phyloP scores from a whole-genome alignment of 2,113 vertebrate species.

The Pluvialis apricaria region DNA sequence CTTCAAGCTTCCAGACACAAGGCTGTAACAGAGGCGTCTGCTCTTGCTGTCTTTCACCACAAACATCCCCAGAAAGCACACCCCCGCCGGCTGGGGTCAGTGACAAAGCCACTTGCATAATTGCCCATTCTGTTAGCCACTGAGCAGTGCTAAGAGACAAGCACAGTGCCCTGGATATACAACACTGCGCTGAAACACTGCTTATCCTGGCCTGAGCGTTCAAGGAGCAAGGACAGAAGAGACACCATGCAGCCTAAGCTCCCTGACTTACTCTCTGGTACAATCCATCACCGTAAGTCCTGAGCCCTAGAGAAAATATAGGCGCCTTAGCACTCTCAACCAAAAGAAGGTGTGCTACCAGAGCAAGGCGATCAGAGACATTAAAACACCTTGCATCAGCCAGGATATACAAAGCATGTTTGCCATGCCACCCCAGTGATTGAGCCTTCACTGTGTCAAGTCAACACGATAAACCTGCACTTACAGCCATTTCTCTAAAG shows the following conservation, averaged over 20 bases:
- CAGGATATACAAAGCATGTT: neutral
- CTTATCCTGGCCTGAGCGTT: neutral
- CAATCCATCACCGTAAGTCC: neutral
- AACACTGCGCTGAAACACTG: neutral
- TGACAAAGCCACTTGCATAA: neutral
- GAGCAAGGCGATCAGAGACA: neutral
- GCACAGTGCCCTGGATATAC: neutral
- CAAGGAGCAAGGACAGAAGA: neutral
- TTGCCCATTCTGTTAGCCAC: neutral
- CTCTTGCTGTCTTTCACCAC: neutral
- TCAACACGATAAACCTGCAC: neutral
- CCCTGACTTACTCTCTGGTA: neutral
- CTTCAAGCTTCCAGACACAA: neutral
- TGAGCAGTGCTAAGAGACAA: neutral
- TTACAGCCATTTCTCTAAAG: neutral
- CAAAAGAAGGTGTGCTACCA: neutral
- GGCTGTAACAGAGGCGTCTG: neutral
- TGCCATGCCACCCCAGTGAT: neutral
- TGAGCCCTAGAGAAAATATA: neutral
- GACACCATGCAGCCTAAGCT: accelerated
- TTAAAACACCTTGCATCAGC: neutral
- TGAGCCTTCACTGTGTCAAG: neutral
- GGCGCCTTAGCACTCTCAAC: neutral
- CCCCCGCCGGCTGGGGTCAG: accelerated
- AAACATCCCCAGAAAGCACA: neutral